Conservation (phyloP, 1,140 invertebrate species). For the Sarcophaga bullata region DNA sequence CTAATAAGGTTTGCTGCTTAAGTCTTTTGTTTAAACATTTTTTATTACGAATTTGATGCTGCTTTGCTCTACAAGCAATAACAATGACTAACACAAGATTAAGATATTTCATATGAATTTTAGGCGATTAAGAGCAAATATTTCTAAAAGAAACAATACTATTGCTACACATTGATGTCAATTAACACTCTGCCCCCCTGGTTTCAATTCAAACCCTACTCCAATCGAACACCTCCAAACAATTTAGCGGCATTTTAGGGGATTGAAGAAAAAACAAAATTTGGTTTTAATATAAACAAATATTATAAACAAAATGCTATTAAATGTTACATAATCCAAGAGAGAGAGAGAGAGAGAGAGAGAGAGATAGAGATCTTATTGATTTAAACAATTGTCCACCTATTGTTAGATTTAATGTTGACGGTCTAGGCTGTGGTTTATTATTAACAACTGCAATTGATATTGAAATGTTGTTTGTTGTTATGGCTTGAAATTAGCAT, state of each 20-base stretch:
- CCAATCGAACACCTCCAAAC: not conserved
- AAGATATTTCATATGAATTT: not conserved
- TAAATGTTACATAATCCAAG: not conserved
- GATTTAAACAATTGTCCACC: conserved; percentile 20
- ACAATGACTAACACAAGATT: not conserved
- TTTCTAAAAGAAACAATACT: not conserved
- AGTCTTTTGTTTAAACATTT: conserved; percentile 17
- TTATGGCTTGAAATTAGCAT: conserved; percentile 14
- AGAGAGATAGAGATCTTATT: not conserved
- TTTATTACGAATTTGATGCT: not conserved
- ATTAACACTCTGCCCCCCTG: not conserved
- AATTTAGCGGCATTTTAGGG: not conserved
- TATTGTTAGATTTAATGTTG: not conserved
- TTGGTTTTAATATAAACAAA: not conserved
- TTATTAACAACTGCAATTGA: not conserved
- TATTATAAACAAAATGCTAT: not conserved
- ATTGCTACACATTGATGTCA: not conserved
- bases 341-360: not conserved
- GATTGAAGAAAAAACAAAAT: not conserved
- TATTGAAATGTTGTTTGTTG: not conserved
- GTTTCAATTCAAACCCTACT: not conserved
- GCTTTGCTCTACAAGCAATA: not conserved
- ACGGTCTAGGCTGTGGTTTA: not conserved
- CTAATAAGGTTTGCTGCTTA: not conserved
- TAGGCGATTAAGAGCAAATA: not conserved